These are phyloP conservation scores for Anhinga anhinga DNA, from an alignment of 2,113 vertebrate genomes.

Conservation along the genomic window DNA sequence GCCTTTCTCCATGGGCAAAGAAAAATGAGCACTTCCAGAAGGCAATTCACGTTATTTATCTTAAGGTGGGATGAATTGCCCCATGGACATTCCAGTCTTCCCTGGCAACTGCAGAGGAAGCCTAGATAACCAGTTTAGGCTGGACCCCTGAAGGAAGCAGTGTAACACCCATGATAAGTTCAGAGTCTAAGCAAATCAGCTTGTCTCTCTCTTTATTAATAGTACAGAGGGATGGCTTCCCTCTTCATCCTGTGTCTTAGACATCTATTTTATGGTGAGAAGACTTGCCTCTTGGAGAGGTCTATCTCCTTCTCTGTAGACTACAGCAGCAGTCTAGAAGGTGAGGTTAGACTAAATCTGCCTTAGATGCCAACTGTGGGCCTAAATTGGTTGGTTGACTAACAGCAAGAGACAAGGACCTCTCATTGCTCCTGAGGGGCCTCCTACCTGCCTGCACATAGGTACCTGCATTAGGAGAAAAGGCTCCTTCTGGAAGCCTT, in stretches of 20 bases:
- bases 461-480: background rate
- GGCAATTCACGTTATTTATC: background rate
- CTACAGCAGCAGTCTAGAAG: background rate
- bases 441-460: background rate
- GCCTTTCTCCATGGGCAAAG: background rate
- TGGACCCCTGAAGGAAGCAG: background rate
- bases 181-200: background rate
- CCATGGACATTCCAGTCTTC: background rate
- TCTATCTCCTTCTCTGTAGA: background rate
- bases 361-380: background rate
- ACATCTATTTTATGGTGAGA: background rate
- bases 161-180: background rate
- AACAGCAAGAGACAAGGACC: background rate
- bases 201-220: background rate
- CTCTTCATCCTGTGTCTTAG: background rate
- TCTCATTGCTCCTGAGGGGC: background rate
- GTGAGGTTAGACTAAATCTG: background rate
- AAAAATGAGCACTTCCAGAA: background rate
- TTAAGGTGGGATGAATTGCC: background rate
- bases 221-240: background rate
- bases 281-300: background rate
- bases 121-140: background rate
- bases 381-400: background rate
- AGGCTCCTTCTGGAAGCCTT: background rate
- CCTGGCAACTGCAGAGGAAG: background rate